These are phyloP conservation scores for Lemur catta DNA, from an alignment of 2,797 vertebrate genomes.

Conservation along the genomic window DNA sequence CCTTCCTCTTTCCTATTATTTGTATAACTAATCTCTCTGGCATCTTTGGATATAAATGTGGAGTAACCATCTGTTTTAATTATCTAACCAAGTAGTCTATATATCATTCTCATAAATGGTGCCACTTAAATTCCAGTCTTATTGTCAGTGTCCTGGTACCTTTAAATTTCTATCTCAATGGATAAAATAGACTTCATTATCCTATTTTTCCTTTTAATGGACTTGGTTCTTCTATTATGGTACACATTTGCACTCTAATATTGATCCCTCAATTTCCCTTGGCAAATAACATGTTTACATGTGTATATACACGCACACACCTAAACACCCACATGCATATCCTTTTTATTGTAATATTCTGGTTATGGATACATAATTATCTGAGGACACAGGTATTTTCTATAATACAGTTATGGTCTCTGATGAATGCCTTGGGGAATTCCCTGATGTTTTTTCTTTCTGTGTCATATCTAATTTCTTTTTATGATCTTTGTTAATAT, in stretches of 20 bases:
- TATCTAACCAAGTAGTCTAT: background rate
- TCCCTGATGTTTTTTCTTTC: background rate
- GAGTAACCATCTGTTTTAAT: background rate
- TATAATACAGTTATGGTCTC: background rate
- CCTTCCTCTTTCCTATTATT: background rate
- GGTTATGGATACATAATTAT: background rate
- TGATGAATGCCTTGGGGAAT: background rate
- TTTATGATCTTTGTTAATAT: background rate
- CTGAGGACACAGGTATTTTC: background rate
- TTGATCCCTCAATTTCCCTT: background rate
- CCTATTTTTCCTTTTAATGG: background rate
- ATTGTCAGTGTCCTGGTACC: background rate
- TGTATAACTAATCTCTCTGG: background rate
- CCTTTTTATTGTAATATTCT: background rate
- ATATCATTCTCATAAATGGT: background rate
- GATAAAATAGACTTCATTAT: background rate
- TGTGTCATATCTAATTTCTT: background rate
- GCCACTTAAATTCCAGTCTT: background rate
- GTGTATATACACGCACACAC: background rate
- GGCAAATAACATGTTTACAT: background rate
- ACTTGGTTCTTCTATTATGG: background rate
- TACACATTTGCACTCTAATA: background rate
- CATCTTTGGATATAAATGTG: background rate
- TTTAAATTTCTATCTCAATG: background rate
- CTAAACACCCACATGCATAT: background rate